These are phyloP conservation scores for Malurus alboscapulatus DNA, from an alignment of 2,113 vertebrate species.

Conservation along the genomic window DNA sequence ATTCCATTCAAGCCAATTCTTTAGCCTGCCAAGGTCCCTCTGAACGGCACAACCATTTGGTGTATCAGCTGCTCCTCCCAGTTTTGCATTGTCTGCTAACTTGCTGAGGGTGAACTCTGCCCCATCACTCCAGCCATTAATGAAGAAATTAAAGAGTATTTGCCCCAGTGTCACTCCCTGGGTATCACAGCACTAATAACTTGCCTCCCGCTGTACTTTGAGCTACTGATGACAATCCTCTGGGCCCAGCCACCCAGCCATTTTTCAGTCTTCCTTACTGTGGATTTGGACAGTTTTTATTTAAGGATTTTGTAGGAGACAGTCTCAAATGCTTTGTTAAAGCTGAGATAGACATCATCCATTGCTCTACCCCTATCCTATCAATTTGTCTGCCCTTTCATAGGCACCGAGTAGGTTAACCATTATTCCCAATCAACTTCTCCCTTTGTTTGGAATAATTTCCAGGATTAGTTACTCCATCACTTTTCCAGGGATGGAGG, in stretches of 20 bases:
- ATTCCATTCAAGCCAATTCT: background rate
- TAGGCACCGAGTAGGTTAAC: background rate
- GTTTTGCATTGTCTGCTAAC: background rate
- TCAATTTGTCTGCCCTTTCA: background rate
- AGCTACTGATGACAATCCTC: background rate
- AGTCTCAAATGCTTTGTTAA: background rate
- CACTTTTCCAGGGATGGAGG: background rate
- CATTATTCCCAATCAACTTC: background rate
- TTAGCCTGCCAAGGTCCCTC: background rate
- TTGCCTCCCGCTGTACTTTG: background rate
- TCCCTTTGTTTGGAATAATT: background rate
- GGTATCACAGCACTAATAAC: background rate
- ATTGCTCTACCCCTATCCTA: background rate
- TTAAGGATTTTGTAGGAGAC: background rate
- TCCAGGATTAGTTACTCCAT: background rate
- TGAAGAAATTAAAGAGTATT: background rate
- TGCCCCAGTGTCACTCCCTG: background rate
- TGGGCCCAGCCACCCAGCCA: background rate
- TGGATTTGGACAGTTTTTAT: background rate
- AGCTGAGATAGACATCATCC: background rate
- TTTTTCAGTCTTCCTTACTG: background rate
- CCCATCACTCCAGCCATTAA: rapidly evolving
- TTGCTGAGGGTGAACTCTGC: background rate
- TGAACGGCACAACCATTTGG: background rate
- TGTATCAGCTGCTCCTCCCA: background rate